Percentiles rank a stretch among this genome's conserved stretches.
Conservation (phyloP, 2,113 vertebrate species). For the Gobiocypris rarus region DNA sequence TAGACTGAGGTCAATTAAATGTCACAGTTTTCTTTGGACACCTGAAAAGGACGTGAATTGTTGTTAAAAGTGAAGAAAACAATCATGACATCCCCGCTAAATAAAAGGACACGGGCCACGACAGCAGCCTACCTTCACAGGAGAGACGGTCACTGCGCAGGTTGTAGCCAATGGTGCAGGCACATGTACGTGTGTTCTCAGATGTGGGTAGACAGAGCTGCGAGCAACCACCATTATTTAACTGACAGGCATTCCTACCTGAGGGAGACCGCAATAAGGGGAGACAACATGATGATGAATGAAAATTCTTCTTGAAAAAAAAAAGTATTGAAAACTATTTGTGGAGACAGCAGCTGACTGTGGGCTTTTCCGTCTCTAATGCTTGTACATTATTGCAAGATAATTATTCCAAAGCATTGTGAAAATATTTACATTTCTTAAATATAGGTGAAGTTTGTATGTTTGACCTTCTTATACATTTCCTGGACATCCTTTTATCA, state of each 20-base stretch:
- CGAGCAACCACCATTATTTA: constrained; percentile 94
- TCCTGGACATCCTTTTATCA: neutral
- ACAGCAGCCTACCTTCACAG: constrained; percentile 83
- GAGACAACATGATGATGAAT: neutral
- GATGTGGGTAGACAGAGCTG: constrained; percentile 96
- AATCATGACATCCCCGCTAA: neutral
- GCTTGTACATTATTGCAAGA: neutral
- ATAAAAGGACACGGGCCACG: neutral
- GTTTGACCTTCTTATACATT: no score
- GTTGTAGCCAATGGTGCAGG: constrained; percentile 94
- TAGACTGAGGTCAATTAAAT: neutral
- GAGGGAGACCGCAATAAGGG: constrained; percentile 29
- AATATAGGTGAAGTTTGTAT: neutral
- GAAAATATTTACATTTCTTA: neutral
- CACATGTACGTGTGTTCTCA: constrained; percentile 90
- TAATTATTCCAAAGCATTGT: neutral
- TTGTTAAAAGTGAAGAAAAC: neutral
- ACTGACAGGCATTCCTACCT: constrained; percentile 94
- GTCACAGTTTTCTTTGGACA: neutral
- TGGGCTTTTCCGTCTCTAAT: neutral
- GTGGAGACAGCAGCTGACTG: neutral
- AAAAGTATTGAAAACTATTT: neutral
- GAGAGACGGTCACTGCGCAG: constrained; percentile 89
- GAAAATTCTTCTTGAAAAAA: no score
- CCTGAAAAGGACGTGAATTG: neutral